Percentiles rank a stretch among this genome's conserved stretches.
phyloP scores from a whole-genome alignment of 2,888 invertebrate species.

The Andricus curvator region DNA sequence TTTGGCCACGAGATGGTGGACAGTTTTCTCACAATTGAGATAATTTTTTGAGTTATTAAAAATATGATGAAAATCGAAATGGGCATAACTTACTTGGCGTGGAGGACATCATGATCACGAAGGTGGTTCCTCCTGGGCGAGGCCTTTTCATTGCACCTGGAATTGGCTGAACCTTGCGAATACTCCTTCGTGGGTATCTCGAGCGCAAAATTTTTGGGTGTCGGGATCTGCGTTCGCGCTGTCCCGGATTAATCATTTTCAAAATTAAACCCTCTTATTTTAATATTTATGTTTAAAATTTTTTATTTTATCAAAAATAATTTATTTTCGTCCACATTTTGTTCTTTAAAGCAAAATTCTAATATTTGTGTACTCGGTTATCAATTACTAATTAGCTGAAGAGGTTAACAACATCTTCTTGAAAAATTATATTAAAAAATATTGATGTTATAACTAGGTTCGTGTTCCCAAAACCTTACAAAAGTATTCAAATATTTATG shows the following conservation, averaged over 20 bases:
- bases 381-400: too few species aligned
- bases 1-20: too few species aligned
- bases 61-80: constrained; percentile 38
- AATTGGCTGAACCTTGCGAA: constrained; percentile 81
- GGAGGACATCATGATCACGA: constrained; percentile 86
- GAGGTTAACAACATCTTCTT: too few species aligned
- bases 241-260: constrained; percentile 78
- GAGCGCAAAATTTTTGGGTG: constrained; percentile 83
- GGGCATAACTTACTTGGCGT: constrained; percentile 85
- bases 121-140: constrained; percentile 80
- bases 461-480: too few species aligned
- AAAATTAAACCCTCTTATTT: constrained; percentile 33
- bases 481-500: too few species aligned
- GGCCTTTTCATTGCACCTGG: constrained; percentile 83
- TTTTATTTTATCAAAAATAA: too few species aligned
- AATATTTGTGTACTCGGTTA: too few species aligned
- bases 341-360: too few species aligned
- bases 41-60: constrained; percentile 44
- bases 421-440: too few species aligned
- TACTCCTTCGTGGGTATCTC: constrained; percentile 82
- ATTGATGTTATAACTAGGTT: too few species aligned
- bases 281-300: too few species aligned
- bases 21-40: constrained; percentile 61
- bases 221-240: constrained; percentile 82
- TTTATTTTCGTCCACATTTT: too few species aligned